A percentile compares a stretch with the other conserved stretches of the same genome.
Evolutionary conservation across 1,140 invertebrate genomes (phyloP).

Genomic region (Proctacanthus coquilletti): DNA sequence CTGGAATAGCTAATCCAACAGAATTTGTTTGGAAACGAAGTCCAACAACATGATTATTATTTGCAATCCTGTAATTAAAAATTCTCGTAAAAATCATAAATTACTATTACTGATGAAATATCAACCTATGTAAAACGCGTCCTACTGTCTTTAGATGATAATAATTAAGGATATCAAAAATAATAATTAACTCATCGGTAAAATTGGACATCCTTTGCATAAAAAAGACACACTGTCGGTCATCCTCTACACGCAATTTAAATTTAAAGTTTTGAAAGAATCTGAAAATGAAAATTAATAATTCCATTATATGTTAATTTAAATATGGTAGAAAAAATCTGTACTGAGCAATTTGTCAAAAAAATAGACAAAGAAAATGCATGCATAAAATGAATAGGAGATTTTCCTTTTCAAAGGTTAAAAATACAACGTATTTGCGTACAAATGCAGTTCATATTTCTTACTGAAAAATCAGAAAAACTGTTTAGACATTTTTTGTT

Average conservation of each 20-base stretch:
- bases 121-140: constrained; percentile 23
- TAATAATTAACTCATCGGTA: constrained; percentile 19
- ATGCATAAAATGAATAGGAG: no score
- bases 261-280: constrained; percentile 28
- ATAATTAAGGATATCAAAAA: constrained; percentile 24
- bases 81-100: neutral
- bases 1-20: constrained; percentile 18
- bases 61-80: constrained; percentile 15
- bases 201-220: constrained; percentile 19
- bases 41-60: constrained; percentile 23
- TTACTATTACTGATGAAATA: neutral
- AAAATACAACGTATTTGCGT: no score
- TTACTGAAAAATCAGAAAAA: no score
- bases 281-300: no score
- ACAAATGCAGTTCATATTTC: no score
- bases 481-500: no score
- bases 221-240: constrained; percentile 25
- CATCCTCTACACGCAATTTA: constrained; percentile 15
- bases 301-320: no score
- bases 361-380: no score
- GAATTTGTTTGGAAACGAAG: constrained; percentile 25
- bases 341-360: no score
- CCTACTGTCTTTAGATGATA: constrained; percentile 27
- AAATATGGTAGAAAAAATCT: no score
- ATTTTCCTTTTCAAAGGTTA: no score